Evolutionary conservation across 2,888 invertebrate genomes (phyloP).

Genomic region (Metopia argyrocephala): DNA sequence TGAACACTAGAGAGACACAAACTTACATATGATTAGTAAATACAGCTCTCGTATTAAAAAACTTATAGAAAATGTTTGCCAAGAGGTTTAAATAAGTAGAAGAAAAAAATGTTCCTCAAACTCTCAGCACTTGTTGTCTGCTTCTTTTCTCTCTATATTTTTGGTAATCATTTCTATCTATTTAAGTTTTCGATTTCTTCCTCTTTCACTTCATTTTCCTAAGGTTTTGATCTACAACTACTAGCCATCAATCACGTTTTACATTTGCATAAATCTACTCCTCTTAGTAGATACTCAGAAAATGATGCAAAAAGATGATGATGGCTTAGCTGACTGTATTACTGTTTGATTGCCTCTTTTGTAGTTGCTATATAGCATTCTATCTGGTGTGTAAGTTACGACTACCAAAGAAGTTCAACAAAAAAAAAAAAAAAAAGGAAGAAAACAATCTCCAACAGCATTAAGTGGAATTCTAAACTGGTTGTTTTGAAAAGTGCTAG

Average conservation of each 20-base stretch:
- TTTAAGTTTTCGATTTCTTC: constrained; percentile 37
- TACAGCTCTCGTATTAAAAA: no score
- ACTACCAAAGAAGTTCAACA: constrained; percentile 49
- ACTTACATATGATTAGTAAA: no score
- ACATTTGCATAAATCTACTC: constrained; percentile 66
- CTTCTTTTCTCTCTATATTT: neutral
- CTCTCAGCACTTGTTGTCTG: constrained; percentile 53
- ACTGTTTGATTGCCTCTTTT: constrained; percentile 15
- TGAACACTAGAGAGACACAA: no score
- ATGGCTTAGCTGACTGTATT: constrained; percentile 12
- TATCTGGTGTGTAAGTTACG: constrained; percentile 36
- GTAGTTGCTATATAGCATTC: constrained; percentile 34
- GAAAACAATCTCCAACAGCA: neutral
- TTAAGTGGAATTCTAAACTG: constrained; percentile 28
- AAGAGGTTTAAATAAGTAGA: constrained; percentile 16
- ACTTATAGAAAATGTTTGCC: no score
- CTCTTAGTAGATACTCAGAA: constrained; percentile 45
- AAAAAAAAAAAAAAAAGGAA: constrained; percentile 20
- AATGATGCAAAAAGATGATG: constrained; percentile 15
- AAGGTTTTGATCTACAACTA: constrained; percentile 64
- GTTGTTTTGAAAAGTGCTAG: constrained; percentile 5
- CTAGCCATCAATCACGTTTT: constrained; percentile 66
- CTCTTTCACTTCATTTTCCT: constrained; percentile 49
- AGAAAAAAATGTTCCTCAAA: constrained; percentile 1
- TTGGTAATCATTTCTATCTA: constrained; percentile 33